Percentiles rank a stretch among this genome's conserved stretches.
These are phyloP conservation scores for Manacus vitellinus DNA, from an alignment of 2,113 vertebrate genomes.

Conservation along the genomic window DNA sequence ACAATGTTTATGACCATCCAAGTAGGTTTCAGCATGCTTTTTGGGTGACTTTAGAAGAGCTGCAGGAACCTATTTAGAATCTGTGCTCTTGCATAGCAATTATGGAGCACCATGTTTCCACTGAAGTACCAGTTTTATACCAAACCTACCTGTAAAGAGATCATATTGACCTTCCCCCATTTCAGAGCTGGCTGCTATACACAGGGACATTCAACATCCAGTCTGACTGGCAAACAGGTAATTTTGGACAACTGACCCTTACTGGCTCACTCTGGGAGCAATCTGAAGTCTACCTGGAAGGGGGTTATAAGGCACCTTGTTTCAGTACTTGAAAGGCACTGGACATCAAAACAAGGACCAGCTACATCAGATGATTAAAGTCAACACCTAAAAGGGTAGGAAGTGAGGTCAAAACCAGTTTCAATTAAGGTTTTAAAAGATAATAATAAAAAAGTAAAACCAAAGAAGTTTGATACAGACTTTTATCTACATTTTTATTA, in stretches of 20 bases:
- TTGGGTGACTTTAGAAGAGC: background rate
- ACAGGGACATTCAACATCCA: background rate
- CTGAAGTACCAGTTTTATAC: background rate
- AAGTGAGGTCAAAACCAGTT: background rate
- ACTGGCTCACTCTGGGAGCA: background rate
- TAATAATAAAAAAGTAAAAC: background rate
- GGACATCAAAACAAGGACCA: background rate
- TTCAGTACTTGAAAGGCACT: background rate
- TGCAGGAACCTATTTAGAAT: background rate
- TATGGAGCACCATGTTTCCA: background rate
- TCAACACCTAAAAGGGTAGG: background rate
- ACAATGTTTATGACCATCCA: background rate
- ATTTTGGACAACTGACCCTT: background rate
- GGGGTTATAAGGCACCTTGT: background rate
- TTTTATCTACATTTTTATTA: constrained; percentile 22
- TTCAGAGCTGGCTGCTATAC: background rate
- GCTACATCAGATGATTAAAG: background rate
- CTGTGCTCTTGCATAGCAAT: background rate
- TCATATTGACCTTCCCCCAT: background rate
- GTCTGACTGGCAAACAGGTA: background rate
- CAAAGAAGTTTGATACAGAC: background rate
- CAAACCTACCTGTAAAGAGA: background rate
- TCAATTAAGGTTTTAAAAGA: background rate
- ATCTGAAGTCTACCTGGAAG: background rate
- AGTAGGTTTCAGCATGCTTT: background rate